These are phyloP conservation scores for Sanderia malayensis DNA, from an alignment of 30 jellyfish, hydroid and myxozoan species.

Conservation along the genomic window DNA sequence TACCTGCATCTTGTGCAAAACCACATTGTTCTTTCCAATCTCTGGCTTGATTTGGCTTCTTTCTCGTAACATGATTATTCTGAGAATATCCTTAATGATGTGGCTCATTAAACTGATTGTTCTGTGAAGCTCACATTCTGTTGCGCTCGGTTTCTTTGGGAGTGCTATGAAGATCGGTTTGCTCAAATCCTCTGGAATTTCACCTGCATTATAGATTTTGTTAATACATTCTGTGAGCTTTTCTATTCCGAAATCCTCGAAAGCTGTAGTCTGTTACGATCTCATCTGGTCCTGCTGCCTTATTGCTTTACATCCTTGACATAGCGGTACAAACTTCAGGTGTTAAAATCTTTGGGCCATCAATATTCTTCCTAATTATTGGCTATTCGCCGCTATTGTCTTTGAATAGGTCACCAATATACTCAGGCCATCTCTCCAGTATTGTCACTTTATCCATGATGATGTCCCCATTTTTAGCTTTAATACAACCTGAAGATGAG, in stretches of 20 bases:
- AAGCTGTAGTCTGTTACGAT: background rate
- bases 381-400: conserved; percentile 45
- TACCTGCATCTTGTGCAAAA: conserved; percentile 23
- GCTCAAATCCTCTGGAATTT: conserved; percentile 21
- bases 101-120: conserved; percentile 29
- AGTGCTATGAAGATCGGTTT: conserved; percentile 19
- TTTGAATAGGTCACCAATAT: conserved; percentile 24
- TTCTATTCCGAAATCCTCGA: conserved; percentile 16
- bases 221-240: conserved; percentile 17
- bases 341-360: conserved; percentile 22
- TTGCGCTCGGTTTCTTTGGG: conserved; percentile 30
- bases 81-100: background rate
- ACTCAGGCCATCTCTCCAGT: conserved; percentile 43
- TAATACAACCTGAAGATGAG: conserved; percentile 35
- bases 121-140: conserved; percentile 26
- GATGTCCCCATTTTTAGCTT: conserved; percentile 30
- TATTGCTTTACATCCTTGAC: conserved; percentile 4
- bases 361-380: background rate
- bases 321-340: conserved; percentile 6
- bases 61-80: conserved; percentile 15
- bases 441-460: conserved; percentile 24
- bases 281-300: conserved; percentile 33
- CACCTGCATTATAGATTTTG: conserved; percentile 6
- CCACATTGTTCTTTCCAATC: conserved; percentile 22
- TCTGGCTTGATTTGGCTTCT: conserved; percentile 2